These are phyloP conservation scores for Rhyzopertha dominica DNA, from an alignment of 1,140 invertebrate genomes.

Conservation along the genomic window DNA sequence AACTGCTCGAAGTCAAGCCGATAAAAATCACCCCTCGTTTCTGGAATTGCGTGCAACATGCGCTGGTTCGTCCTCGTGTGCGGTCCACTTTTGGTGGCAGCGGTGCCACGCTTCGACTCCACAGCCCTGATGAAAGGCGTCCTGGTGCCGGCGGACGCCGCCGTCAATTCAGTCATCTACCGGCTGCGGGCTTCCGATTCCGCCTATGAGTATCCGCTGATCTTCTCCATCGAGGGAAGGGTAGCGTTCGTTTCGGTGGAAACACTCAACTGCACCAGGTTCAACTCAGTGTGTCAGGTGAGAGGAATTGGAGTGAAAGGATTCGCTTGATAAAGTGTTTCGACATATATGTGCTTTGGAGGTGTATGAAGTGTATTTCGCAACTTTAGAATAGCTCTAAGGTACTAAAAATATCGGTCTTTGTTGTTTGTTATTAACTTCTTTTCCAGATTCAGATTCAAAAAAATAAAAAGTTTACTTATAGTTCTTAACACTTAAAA, in stretches of 20 bases:
- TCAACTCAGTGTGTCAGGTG: slow-evolving; percentile 72
- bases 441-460: too few species aligned
- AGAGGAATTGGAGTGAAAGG: too few species aligned
- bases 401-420: too few species aligned
- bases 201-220: slow-evolving; percentile 78
- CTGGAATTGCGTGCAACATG: slow-evolving; percentile 14
- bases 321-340: too few species aligned
- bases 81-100: slow-evolving; percentile 16
- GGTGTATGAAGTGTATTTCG: too few species aligned
- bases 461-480: too few species aligned
- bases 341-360: too few species aligned
- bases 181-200: slow-evolving; percentile 79
- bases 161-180: slow-evolving; percentile 77
- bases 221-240: slow-evolving; percentile 71
- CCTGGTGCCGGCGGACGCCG: slow-evolving; percentile 73
- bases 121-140: slow-evolving; percentile 74
- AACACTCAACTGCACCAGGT: slow-evolving; percentile 72
- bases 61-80: slow-evolving; percentile 20
- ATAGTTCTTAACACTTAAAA: too few species aligned
- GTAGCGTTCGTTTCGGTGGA: slow-evolving; percentile 64
- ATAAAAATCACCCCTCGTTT: slow-evolving; percentile 1
- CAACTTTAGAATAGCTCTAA: too few species aligned
- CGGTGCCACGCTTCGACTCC: slow-evolving; percentile 71
- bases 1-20: too few species aligned
- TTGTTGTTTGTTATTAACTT: too few species aligned